Evolutionary conservation across 1,140 invertebrate species (phyloP).

Genomic region (Glossosoma conforme): DNA sequence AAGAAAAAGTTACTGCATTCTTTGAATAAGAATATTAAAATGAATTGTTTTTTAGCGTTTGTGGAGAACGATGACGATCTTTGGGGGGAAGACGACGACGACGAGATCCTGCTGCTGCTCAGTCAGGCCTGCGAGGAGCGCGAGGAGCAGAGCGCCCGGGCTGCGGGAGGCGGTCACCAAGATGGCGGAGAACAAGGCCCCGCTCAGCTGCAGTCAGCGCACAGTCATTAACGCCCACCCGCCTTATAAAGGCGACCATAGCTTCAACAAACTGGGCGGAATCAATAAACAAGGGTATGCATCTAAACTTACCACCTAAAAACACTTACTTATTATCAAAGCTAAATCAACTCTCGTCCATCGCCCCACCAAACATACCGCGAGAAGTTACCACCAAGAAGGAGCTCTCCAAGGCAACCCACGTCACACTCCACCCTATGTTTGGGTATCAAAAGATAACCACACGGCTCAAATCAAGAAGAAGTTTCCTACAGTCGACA

Average conservation of each 20-base stretch:
- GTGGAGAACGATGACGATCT: conserved; percentile 1
- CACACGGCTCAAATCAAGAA: no score
- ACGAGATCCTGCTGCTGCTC: conserved; percentile 43
- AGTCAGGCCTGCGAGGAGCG: conserved; percentile 46
- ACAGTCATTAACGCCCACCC: not conserved
- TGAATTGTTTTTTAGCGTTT: not conserved
- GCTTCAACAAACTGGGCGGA: not conserved
- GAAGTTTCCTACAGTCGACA: no score
- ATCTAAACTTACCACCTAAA: no score
- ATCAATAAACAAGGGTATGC: not conserved
- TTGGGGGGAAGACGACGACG: conserved; percentile 32
- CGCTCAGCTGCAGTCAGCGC: conserved; percentile 36
- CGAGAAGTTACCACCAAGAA: no score
- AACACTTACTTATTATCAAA: no score
- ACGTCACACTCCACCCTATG: no score
- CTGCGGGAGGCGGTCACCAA: not conserved
- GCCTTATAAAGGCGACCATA: not conserved
- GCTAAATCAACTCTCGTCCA: no score
- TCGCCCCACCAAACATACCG: no score
- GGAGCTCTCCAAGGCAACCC: no score
- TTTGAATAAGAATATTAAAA: not conserved
- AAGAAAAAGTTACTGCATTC: not conserved
- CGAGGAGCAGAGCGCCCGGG: conserved; percentile 32
- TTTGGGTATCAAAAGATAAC: no score
- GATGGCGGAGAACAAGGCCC: conserved; percentile 39